A percentile compares a stretch with the other conserved stretches of the same genome.
Evolutionary conservation across 92 coral and sea anemone species (phyloP).

Genomic region (Parazoanthus darwini): DNA sequence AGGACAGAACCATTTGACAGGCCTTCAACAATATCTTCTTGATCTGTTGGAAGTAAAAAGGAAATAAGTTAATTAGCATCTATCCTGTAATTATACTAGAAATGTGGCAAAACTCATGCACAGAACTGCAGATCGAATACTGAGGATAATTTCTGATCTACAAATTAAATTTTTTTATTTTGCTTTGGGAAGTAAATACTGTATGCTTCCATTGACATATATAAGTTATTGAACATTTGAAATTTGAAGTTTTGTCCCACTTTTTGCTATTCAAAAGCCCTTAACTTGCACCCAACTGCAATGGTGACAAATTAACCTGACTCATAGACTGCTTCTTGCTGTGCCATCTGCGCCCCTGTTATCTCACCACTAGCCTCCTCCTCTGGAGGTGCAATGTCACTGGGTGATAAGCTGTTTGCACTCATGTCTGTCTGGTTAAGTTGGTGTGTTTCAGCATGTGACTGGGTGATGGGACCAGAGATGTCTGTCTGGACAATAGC

Average conservation of each 20-base stretch:
- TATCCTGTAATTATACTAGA: too few species aligned
- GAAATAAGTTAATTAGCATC: too few species aligned
- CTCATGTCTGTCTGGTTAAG: constrained; percentile 61
- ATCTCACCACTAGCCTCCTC: constrained; percentile 5
- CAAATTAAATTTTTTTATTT: too few species aligned
- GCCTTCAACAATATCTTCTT: constrained; percentile 79
- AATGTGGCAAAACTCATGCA: too few species aligned
- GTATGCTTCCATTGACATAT: too few species aligned
- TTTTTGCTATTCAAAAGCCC: too few species aligned
- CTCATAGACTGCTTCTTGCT: constrained; percentile 17
- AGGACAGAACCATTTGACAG: constrained; percentile 67
- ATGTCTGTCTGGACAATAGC: constrained; percentile 93
- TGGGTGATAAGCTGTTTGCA: constrained; percentile 13
- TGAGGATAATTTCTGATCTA: too few species aligned
- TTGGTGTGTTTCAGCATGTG: constrained; percentile 51
- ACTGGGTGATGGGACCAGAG: constrained; percentile 83
- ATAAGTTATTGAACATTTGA: too few species aligned
- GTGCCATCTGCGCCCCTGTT: constrained; percentile 20
- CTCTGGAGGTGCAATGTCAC: constrained; percentile 27
- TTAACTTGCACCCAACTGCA: too few species aligned
- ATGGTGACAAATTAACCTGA: constrained; percentile 15
- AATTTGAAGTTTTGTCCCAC: too few species aligned
- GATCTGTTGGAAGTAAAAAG: constrained; percentile 51
- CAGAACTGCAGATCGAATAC: too few species aligned
- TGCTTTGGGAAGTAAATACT: too few species aligned